phyloP scores from a whole-genome alignment of 2,113 vertebrate species.

The Pangasianodon hypophthalmus region DNA sequence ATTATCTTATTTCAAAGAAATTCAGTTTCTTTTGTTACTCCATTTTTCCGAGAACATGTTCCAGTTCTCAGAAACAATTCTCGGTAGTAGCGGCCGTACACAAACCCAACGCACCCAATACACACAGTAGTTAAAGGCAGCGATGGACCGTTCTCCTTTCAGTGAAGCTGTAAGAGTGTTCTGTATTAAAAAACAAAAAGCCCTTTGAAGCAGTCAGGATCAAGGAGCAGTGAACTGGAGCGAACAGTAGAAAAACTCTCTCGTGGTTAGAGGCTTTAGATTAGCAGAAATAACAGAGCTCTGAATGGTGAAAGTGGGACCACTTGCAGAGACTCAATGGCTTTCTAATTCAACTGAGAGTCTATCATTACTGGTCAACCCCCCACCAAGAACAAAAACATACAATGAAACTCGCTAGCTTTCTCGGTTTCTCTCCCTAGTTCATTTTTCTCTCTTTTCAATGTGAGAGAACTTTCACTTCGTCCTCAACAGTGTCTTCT shows the following conservation, averaged over 20 bases:
- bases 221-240: background rate
- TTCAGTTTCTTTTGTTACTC: background rate
- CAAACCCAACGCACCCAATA: background rate
- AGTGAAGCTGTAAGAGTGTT: background rate
- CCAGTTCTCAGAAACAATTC: background rate
- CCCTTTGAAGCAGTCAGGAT: background rate
- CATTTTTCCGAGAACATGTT: background rate
- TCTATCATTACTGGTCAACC: conserved; percentile 32
- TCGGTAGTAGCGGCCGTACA: background rate
- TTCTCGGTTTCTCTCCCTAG: conserved; percentile 8
- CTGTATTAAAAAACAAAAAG: background rate
- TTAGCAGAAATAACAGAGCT: conserved; percentile 56
- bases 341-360: conserved; percentile 37
- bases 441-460: background rate
- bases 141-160: background rate
- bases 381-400: conserved; percentile 9
- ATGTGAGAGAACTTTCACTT: conserved; percentile 11
- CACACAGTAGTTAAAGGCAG: background rate
- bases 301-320: conserved; percentile 23
- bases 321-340: conserved; percentile 32
- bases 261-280: conserved; percentile 46
- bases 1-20: background rate
- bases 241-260: conserved; percentile 27
- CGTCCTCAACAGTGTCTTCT: background rate
- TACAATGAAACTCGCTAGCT: background rate